Evolutionary conservation across 2,888 invertebrate species (phyloP).

Genomic region (Hoplodrina ambigua): DNA sequence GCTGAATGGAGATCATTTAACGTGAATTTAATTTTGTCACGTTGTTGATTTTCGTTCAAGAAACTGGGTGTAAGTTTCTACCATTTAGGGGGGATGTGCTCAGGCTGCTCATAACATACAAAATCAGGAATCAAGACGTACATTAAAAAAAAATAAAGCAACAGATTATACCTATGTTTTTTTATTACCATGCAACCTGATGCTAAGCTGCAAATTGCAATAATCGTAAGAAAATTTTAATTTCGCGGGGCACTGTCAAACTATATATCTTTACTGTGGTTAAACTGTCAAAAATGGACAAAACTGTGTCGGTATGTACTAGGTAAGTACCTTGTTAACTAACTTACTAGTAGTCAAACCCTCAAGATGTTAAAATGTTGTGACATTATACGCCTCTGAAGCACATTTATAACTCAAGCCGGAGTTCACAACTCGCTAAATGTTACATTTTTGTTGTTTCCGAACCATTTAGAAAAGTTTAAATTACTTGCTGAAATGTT

Average conservation of each 20-base stretch:
- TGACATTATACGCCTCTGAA: not conserved
- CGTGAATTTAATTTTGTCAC: not conserved
- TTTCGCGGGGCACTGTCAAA: no score
- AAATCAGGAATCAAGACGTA: no score
- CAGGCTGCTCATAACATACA: no score
- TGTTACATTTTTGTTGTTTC: slow-evolving; percentile 6
- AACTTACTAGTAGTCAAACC: not conserved
- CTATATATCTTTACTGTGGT: no score
- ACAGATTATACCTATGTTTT: no score
- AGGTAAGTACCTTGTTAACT: no score
- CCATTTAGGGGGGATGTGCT: not conserved
- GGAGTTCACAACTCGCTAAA: slow-evolving; percentile 1
- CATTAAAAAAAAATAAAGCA: no score
- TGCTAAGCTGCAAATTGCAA: no score
- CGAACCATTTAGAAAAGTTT: slow-evolving; percentile 8
- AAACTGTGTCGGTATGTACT: not conserved
- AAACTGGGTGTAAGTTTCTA: no score
- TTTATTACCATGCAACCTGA: no score
- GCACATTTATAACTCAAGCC: slow-evolving; percentile 4
- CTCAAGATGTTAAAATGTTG: slow-evolving; percentile 10
- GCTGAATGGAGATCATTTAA: not conserved
- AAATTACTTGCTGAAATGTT: slow-evolving; percentile 14
- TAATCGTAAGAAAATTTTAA: no score
- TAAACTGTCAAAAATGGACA: slow-evolving; percentile 3
- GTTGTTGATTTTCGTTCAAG: not conserved